Percentiles rank a stretch among this genome's conserved stretches.
Conservation (phyloP, 2,888 invertebrate genomes). For the Drosophila nr. perissopoda region DNA sequence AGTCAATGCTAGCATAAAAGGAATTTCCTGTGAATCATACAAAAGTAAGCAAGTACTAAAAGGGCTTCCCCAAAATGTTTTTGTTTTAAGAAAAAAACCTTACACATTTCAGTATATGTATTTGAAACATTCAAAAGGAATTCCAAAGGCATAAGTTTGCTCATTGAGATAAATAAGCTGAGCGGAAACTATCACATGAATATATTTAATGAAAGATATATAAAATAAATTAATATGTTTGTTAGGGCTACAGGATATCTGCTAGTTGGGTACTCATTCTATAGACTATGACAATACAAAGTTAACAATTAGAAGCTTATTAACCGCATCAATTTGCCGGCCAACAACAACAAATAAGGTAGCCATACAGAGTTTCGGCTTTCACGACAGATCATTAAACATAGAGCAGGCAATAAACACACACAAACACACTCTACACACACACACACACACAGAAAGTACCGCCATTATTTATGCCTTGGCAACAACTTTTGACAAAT, state of each 20-base stretch:
- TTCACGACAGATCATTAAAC: constrained; percentile 65
- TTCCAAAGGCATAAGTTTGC: neutral
- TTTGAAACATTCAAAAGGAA: neutral
- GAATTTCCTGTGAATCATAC: neutral
- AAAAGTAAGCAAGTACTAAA: neutral
- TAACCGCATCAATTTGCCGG: constrained; percentile 50
- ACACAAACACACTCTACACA: constrained; percentile 6
- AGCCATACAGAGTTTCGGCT: constrained; percentile 16
- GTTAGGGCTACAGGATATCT: constrained; percentile 9
- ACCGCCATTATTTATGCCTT: constrained; percentile 67
- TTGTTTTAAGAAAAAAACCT: neutral
- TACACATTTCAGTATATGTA: neutral
- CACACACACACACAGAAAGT: constrained; percentile 24
- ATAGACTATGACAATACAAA: constrained; percentile 17
- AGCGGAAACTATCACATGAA: neutral
- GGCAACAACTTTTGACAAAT: constrained; percentile 77
- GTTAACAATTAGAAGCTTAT: constrained; percentile 64
- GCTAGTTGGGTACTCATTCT: neutral
- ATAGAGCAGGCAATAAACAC: constrained; percentile 46
- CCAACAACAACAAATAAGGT: constrained; percentile 13
- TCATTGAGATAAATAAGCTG: too few species aligned
- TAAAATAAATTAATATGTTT: neutral
- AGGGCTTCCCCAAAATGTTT: neutral
- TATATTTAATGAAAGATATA: neutral
- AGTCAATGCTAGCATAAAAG: neutral